Evolutionary conservation across 2,888 invertebrate species (phyloP).

Genomic region (Dryomyza anilis): DNA sequence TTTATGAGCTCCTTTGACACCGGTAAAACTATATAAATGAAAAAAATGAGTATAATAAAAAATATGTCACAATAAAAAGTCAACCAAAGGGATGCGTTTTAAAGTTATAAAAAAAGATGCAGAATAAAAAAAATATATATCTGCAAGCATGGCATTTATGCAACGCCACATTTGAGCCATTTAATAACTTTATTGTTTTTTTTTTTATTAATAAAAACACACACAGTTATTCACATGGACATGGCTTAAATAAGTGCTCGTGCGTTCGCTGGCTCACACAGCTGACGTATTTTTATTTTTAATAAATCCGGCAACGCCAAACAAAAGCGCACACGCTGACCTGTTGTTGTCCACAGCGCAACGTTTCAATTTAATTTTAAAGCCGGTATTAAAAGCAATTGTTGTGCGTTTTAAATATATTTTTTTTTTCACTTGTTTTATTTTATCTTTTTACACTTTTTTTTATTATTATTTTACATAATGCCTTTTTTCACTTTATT

Average conservation of each 20-base stretch:
- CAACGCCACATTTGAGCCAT: slow-evolving; percentile 6
- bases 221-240: not conserved
- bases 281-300: not conserved
- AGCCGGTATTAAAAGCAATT: slow-evolving; percentile 8
- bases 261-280: not conserved
- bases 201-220: no score
- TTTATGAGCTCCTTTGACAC: slow-evolving; percentile 1
- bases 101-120: no score
- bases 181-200: slow-evolving; percentile 18
- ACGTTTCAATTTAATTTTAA: not conserved
- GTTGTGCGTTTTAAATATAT: not conserved
- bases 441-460: not conserved
- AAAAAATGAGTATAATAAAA: no score
- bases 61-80: no score
- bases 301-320: slow-evolving; percentile 2
- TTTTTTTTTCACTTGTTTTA: not conserved
- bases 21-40: no score
- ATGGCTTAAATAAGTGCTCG: not conserved
- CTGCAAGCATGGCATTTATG: not conserved
- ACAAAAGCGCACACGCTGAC: not conserved
- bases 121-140: not conserved
- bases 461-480: not conserved
- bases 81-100: no score
- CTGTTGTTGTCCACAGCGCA: not conserved
- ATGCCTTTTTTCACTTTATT: not conserved